Base-by-base conservation (phyloP, 2,113 vertebrate genomes). In the Panthera tigris region DNA sequence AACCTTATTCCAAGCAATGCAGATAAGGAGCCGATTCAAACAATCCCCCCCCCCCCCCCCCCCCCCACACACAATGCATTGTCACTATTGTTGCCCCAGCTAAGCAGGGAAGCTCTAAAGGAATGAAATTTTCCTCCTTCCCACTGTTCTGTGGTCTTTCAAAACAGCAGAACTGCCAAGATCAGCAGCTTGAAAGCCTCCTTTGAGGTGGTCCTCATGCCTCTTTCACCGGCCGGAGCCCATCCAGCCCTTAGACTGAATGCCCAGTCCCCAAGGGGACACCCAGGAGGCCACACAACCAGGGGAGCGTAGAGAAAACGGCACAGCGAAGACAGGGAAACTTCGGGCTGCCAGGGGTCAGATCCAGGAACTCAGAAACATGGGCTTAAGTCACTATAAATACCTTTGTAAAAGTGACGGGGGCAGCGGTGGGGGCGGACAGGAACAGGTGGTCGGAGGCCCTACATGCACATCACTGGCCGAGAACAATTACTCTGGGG, bases 81-180 rank as follows among this genome's bases (percentile, higher is more conserved):
- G 61, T 41, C 71, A 29, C 73, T 93, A 29, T 76, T 80, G 88
- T 96, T 95, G 92, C 91, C 95, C 94, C 84, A 74, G 82, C 52
- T 76, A 39, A 97, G 68, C 55, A 79, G 71, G 95, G 94, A 94
- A 81, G 66, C 76, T 82, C 84, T 15, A 41, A 95, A 73, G 94
- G 85, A 92, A 85, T 80, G 94, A 96, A 96, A 92, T 79, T 92
- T 92, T 86, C 86, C 76, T 94, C 83, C 85, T 95, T 96, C 91
- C 96, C 88, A 48, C 83, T 97, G 84, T 74, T 94, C 83, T 98
- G 86, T 97, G 98, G 95, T 97, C 97, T 98, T 96, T 98, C 95
- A 97, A 98, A 98, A 98, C 91, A 98, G 93, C 84, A 65, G 48
- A 84, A 89, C 80, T 88, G 97, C 97, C 97, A 97, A 98, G 86